Base-by-base conservation (phyloP, 1,140 invertebrate species). In the Achroia grisella region DNA sequence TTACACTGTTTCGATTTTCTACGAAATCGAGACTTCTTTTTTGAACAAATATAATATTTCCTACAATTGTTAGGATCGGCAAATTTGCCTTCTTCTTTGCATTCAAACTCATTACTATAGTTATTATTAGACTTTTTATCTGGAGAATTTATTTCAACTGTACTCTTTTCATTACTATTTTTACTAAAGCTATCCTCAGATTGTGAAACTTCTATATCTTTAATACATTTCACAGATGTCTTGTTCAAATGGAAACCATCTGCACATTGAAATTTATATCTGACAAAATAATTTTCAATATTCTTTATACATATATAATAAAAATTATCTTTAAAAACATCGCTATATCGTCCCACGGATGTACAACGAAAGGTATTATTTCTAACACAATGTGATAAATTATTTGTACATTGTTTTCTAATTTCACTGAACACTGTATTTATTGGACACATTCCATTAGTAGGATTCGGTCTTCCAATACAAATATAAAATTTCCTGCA, bases 401-500 rank as follows among this genome's bases (percentile, higher is more conserved):
- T 83, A 37, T 65, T 76, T 6, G 81, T 80, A 42, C 81, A 85
- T 49, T 74, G 73, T 36, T 81, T 82, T 44, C 50, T 68, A 35
- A 73, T 53, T 28, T 80, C 71, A 50, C 78, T 85, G 29, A 79
- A 85, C 29, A 82, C 77, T 10, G 78, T 79, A 32, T 70, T 66
- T 4, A 33, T 34, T 28, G 78, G 78, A 44, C 81, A 85, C 27
- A 36, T 49, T 17, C 70, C 69, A 15, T 57, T 31, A 14, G 78
- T 53, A 13, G 71, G 69, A 42, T 56, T 15, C n/a, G 23, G 13
- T 43, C 50, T 58, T 17, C 71, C 71, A 10, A 69, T 53, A 37
- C 81, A 85, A 40, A 78, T 70, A 50, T 85, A 82, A 53, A 81
- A 85, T 49, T 71, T 79, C 15, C 54, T 64, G 41, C 81, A 85